phyloP scores from a whole-genome alignment of 2,888 invertebrate genomes.

The Punctoribates punctum region DNA sequence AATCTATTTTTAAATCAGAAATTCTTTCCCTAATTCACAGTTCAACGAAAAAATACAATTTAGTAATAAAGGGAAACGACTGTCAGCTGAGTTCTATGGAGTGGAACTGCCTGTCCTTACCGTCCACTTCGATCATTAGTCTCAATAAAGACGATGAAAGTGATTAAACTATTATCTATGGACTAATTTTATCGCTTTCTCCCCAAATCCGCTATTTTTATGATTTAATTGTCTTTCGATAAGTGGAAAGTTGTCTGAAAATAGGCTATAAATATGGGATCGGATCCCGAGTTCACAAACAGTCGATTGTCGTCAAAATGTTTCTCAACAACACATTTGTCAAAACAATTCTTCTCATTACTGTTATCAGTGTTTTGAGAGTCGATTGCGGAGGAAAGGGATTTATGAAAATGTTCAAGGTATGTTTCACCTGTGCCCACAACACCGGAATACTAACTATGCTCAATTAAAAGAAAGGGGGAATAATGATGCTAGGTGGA shows the following conservation, averaged over 20 bases:
- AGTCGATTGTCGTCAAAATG: neutral
- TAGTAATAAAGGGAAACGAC: too few species aligned
- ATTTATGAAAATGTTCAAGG: neutral
- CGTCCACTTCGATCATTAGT: too few species aligned
- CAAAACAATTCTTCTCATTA: neutral
- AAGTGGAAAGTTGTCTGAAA: neutral
- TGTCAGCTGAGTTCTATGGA: too few species aligned
- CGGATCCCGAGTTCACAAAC: neutral
- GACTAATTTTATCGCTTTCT: conserved; percentile 10
- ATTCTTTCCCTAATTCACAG: too few species aligned
- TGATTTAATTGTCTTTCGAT: neutral
- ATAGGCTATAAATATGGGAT: too few species aligned
- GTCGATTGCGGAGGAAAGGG: neutral
- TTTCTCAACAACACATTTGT: neutral
- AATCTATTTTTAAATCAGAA: too few species aligned
- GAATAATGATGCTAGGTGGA: neutral
- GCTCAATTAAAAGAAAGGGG: neutral
- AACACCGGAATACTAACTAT: neutral
- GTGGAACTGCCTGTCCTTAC: too few species aligned
- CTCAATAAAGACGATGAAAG: too few species aligned
- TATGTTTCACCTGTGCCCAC: neutral
- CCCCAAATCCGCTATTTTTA: neutral
- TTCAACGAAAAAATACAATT: too few species aligned
- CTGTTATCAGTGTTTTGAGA: neutral
- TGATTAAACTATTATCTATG: neutral